Conservation (phyloP, 2,113 vertebrate genomes). For the Xenopus laevis region DNA sequence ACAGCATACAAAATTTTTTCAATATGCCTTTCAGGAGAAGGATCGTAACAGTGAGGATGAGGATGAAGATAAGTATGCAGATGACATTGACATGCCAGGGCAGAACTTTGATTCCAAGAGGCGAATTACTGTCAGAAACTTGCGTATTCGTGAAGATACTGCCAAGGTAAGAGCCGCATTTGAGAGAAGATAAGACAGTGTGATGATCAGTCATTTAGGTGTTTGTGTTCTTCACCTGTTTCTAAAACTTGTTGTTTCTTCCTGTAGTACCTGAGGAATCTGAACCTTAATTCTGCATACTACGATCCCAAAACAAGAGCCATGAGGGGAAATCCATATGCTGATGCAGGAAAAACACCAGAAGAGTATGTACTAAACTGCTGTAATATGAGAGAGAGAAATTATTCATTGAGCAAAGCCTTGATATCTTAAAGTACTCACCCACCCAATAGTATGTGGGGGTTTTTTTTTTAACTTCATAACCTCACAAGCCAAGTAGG, state of each 20-base stretch:
- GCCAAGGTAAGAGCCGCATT: constrained; percentile 77
- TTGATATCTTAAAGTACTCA: no score
- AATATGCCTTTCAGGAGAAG: constrained; percentile 70
- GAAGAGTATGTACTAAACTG: constrained; percentile 80
- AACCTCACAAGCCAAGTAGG: no score
- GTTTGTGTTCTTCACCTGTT: no score
- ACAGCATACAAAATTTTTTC: not conserved
- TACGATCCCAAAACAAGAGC: constrained; percentile 98
- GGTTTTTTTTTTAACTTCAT: no score
- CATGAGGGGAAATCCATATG: constrained; percentile 96
- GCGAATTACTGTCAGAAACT: constrained; percentile 92
- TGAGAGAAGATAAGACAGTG: no score
- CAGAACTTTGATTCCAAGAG: constrained; percentile 98
- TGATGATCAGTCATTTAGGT: no score
- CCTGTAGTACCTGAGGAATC: constrained; percentile 86
- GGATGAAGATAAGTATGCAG: constrained; percentile 97
- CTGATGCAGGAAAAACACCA: constrained; percentile 89
- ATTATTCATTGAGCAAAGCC: no score
- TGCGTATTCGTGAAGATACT: constrained; percentile 94
- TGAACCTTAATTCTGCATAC: constrained; percentile 97
- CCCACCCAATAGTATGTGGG: no score
- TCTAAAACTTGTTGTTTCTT: constrained; percentile 10
- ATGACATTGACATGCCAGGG: constrained; percentile 97
- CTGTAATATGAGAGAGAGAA: not conserved
- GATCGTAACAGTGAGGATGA: constrained; percentile 95